A percentile compares a stretch with the other conserved stretches of the same genome.
Evolutionary conservation across 2,888 invertebrate genomes (phyloP).

Genomic region (Napeogenes sylphis): DNA sequence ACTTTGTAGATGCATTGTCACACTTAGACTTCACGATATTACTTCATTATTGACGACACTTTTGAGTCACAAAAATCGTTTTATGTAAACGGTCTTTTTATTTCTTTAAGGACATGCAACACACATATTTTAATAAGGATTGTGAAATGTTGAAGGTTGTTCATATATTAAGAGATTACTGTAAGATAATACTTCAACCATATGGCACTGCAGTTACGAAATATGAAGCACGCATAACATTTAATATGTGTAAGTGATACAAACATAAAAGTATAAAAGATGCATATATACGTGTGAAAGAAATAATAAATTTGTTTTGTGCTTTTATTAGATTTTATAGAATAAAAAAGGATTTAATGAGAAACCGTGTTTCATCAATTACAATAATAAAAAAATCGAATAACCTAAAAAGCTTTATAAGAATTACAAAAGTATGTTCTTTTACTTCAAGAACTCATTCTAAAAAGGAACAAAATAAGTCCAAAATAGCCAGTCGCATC

Average conservation of each 20-base stretch:
- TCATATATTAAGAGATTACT: slow-evolving; percentile 4
- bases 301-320: too few relatives aligned
- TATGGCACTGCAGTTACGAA: slow-evolving; percentile 6
- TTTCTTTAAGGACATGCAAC: too few relatives aligned
- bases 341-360: too few relatives aligned
- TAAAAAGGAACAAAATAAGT: slow-evolving; percentile 1
- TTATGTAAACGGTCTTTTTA: not conserved
- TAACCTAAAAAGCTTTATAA: too few relatives aligned
- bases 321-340: too few relatives aligned
- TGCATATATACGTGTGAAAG: too few relatives aligned
- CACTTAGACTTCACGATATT: slow-evolving; percentile 33
- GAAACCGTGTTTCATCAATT: too few relatives aligned
- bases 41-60: slow-evolving; percentile 21
- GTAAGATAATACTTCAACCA: slow-evolving; percentile 3
- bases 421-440: not conserved
- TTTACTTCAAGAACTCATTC: not conserved
- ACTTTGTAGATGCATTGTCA: slow-evolving; percentile 69
- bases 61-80: slow-evolving; percentile 23
- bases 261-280: too few relatives aligned
- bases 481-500: not conserved
- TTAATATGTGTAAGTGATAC: too few relatives aligned
- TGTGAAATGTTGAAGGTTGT: not conserved
- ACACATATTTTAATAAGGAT: not conserved
- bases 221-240: not conserved
- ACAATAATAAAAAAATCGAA: too few relatives aligned